Conservation (phyloP, 2,113 vertebrate genomes). For the Oreotrochilus melanogaster region DNA sequence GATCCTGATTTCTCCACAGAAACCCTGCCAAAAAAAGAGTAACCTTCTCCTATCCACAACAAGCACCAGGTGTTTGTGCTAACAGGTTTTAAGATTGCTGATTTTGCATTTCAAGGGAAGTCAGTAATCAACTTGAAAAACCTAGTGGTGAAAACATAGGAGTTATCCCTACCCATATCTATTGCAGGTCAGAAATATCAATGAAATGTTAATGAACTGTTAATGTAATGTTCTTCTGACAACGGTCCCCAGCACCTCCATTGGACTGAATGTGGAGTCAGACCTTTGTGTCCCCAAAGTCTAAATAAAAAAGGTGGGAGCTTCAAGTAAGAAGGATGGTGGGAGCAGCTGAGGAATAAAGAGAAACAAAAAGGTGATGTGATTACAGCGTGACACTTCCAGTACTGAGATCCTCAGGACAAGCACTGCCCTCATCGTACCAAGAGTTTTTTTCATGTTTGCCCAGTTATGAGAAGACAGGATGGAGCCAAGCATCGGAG, state of each 20-base stretch:
- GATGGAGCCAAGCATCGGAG: rapidly evolving
- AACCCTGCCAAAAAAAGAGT: not conserved
- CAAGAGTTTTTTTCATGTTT: not conserved
- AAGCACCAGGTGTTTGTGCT: not conserved
- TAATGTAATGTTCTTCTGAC: not conserved
- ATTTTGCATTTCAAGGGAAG: not conserved
- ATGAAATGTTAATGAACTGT: not conserved
- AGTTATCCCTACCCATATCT: not conserved
- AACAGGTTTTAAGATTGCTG: not conserved
- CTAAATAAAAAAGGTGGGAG: not conserved
- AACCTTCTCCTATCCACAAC: not conserved
- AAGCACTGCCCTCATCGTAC: not conserved
- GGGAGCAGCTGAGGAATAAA: not conserved
- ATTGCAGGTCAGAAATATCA: not conserved
- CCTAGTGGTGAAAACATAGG: not conserved
- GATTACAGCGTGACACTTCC: not conserved
- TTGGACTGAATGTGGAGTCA: rapidly evolving
- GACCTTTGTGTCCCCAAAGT: rapidly evolving
- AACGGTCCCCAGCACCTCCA: not conserved
- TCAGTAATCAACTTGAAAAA: not conserved
- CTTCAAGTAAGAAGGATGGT: not conserved
- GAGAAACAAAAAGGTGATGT: not conserved
- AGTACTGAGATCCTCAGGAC: not conserved
- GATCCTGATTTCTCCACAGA: not conserved
- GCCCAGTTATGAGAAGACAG: not conserved